Evolutionary conservation across 2,888 invertebrate genomes (phyloP), one percentile per base, ranked within the genome.

Genomic region (Drosophila demipolita): DNA sequence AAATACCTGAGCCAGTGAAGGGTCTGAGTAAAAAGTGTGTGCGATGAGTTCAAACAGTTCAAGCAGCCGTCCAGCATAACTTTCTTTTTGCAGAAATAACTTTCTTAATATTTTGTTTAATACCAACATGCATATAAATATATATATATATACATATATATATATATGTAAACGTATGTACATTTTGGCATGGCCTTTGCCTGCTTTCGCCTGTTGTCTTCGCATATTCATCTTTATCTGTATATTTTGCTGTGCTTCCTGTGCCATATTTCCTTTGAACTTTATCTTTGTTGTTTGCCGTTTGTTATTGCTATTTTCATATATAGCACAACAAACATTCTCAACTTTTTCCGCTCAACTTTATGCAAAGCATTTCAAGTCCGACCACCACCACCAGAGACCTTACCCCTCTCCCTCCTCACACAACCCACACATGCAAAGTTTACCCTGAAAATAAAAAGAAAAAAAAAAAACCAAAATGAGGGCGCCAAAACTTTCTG

Each of bases 261-360:
- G 78, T 72, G 78, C 73, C 87, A 80, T 72, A 87, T 87, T 84
- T 84, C 84, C 83, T 84, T 84, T 87, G 87, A 87, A 82, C 82
- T 84, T 81, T 82, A 75, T 80, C 85, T 82, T 78, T 85, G 82
- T 83, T 86, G 83, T 83, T 84, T 80, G 76, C 73, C 72, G 58
- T 75, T 73, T 78, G 57, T 71, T 83, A 69, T 77, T 82, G 80
- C 71, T 63, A 75, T 77, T 80, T 80, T 77, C 74, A 68, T 75
- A 80, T 73, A 67, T 54, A 61, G 64, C 63, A 75, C 70, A 75
- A 71, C 68, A 83, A 83, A 86, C 76, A 83, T 81, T 86, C 76
- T 73, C 73, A 83, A 86, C 87, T 86, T 83, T 83, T 73, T 61
- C 72, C 74, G 83, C 72, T 77, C 72, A 83, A 83, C 77, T 83